Evolutionary conservation across 1,140 invertebrate species (phyloP), one percentile per base, ranked within the genome.

Genomic region (roundworm (Caenorhabditis elegans)): DNA sequence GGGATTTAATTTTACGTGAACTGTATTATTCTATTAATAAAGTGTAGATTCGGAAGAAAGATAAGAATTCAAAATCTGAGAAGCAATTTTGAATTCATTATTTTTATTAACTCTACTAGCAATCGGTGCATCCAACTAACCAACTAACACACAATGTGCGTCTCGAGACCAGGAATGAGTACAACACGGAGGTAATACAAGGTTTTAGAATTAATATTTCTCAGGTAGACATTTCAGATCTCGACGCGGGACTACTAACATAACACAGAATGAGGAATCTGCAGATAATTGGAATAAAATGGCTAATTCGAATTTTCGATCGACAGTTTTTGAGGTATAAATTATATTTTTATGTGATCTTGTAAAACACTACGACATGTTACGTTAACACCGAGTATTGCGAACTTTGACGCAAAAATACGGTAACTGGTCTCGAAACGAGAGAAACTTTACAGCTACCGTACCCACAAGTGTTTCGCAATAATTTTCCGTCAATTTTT

Each of bases 141-240:
- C 60, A 17, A 70, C 60, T 70, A 70, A 70, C 60, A 19, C 17
- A 39, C 17, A 39, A 70, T 70, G 60, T 70, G 60, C 60, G 60
- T 70, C 34, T 39, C 60, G 3, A 70, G 60, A 39, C 60, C 60
- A 36, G 39, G 26, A 39, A n/a, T 70, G 60, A 39, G 60, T 22
- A 70, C 60, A 39, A n/a, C 34, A 39, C 60, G 60, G n/a, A 39
- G 60, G 60, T 70, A 39, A 34, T 39, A n/a, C n/a, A 8, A 43
- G 39, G 39, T 8, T 5, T 15, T 43, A 15, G 6, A 43, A 43
- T 43, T 43, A 43, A 43, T n/a, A n/a, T n/a, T n/a, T n/a, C n/a
- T n/a, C n/a, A n/a, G n/a, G n/a, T n/a, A n/a, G n/a, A 31, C 3
- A 34, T 60, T 70, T 22, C 34, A 70, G 60, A 43, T 70, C 60